phyloP scores from a whole-genome alignment of 2,797 vertebrate species.

The Rhynchotus rufescens region DNA sequence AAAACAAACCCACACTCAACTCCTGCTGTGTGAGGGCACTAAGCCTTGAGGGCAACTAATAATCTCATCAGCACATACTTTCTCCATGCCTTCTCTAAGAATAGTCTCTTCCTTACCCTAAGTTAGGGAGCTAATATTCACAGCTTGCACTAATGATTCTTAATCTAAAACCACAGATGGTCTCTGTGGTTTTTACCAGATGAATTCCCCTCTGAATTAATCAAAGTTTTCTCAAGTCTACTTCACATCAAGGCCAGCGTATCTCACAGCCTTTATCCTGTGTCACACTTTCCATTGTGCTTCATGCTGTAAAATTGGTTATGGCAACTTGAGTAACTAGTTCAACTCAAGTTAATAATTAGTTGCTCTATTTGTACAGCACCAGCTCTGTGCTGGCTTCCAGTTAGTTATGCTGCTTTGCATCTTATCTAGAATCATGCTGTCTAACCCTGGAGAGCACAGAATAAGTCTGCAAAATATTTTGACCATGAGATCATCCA shows the following conservation, averaged over 20 bases:
- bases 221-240: not conserved
- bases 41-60: not conserved
- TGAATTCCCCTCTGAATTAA: not conserved
- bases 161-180: not conserved
- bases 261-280: not conserved
- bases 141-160: constrained; percentile 21
- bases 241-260: not conserved
- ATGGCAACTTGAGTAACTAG: not conserved
- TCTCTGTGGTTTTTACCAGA: not conserved
- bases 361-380: not conserved
- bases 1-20: constrained; percentile 1
- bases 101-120: not conserved
- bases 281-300: not conserved
- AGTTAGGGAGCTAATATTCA: constrained; percentile 12
- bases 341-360: not conserved
- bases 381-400: not conserved
- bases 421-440: constrained; percentile 4
- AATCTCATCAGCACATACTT: not conserved
- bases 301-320: not conserved
- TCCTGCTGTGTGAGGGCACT: not conserved
- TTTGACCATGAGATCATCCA: constrained; percentile 56
- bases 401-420: constrained; percentile 27
- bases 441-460: constrained; percentile 23
- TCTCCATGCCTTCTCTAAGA: not conserved
- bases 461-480: constrained; percentile 32